Evolutionary conservation across 2,797 vertebrate genomes (phyloP).

Genomic region (Eidolon dupreanum): DNA sequence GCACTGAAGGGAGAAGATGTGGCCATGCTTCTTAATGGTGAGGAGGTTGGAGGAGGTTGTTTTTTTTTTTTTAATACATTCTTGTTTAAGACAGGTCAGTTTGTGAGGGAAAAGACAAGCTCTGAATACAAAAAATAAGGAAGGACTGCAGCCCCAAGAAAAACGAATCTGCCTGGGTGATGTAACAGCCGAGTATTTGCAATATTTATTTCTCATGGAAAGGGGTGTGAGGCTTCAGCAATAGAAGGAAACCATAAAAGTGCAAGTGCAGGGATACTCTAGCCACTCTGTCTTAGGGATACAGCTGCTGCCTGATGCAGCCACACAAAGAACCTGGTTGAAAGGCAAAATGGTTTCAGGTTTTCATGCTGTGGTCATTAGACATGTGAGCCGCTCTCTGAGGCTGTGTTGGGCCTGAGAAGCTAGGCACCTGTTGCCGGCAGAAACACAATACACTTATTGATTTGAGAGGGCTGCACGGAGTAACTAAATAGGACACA

Average conservation of each 20-base stretch:
- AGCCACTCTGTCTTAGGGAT: slow-evolving; percentile 72
- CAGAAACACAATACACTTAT: slow-evolving; percentile 81
- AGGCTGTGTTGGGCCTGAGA: slow-evolving; percentile 67
- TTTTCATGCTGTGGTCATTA: slow-evolving; percentile 75
- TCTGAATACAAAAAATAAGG: slow-evolving; percentile 15
- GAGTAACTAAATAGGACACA: slow-evolving; percentile 60
- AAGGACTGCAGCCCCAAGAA: background rate
- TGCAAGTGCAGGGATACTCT: background rate
- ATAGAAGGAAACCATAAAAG: slow-evolving; percentile 27
- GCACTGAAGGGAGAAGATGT: background rate
- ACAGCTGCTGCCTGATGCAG: slow-evolving; percentile 71
- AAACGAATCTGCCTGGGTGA: background rate
- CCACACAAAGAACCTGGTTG: slow-evolving; percentile 73
- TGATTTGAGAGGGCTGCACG: slow-evolving; percentile 65
- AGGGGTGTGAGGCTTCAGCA: slow-evolving; percentile 24
- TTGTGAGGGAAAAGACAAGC: background rate
- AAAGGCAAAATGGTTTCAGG: slow-evolving; percentile 75
- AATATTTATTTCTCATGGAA: slow-evolving; percentile 33
- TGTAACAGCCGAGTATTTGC: background rate
- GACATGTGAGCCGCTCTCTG: slow-evolving; percentile 74
- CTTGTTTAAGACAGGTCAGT: background rate
- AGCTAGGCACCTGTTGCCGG: slow-evolving; percentile 84
- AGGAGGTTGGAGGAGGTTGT: slow-evolving; percentile 2
- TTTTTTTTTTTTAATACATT: background rate
- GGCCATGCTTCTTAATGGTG: slow-evolving; percentile 25